phyloP scores from a whole-genome alignment of 2,888 invertebrate species.

The Cephus pulcher region DNA sequence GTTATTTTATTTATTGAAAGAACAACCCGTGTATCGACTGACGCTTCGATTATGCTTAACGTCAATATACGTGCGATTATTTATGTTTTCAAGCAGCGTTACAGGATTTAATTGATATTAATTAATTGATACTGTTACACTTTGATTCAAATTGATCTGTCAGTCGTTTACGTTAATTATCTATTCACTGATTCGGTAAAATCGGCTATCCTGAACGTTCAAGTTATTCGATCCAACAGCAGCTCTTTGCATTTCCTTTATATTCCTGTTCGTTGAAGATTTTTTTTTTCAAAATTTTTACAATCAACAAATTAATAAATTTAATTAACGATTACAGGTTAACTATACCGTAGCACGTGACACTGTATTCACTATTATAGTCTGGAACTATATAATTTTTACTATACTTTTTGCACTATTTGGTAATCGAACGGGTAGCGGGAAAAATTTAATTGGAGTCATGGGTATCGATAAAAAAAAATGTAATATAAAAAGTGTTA shows the following conservation, averaged over 20 bases:
- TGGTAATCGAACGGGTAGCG: background rate
- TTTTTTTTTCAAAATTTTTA: background rate
- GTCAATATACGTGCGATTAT: background rate
- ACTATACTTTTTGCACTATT: background rate
- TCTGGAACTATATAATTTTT: background rate
- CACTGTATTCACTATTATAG: background rate
- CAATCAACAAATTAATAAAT: background rate
- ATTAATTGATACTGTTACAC: background rate
- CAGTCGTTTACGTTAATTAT: background rate
- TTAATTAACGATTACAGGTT: background rate
- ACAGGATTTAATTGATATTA: background rate
- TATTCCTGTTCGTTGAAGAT: too few species aligned
- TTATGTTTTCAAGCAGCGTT: background rate
- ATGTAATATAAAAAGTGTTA: conserved; percentile 8
- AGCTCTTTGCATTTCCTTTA: background rate
- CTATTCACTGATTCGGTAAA: background rate
- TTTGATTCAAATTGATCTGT: background rate
- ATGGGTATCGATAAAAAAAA: background rate
- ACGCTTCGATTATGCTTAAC: background rate
- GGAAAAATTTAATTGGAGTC: background rate
- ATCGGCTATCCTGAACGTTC: background rate
- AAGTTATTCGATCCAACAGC: background rate
- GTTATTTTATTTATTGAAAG: background rate
- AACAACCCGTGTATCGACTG: background rate
- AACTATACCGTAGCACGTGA: background rate